Evolutionary conservation across 2,797 vertebrate species (phyloP), one percentile per base, ranked within the genome.

Genomic region (Moxostoma hubbsi): DNA sequence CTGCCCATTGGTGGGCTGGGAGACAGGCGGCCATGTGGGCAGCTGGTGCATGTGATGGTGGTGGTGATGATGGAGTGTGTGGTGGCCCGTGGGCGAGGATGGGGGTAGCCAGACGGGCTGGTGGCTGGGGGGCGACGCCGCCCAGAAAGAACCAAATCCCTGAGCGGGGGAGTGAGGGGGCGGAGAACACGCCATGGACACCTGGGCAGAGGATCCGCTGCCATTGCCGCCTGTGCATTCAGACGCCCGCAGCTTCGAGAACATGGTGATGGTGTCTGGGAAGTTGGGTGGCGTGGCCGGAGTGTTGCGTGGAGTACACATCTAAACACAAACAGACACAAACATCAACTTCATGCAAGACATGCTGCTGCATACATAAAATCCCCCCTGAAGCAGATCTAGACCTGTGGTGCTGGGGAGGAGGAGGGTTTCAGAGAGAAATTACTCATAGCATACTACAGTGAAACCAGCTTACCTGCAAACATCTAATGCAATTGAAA

Each of bases 261-360:
- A 98, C 97, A 98, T 98, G 90, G 96, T 95, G 89, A 98, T 93
- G 3, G 97, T 93, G 0, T 97, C 97, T 0, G 97, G 97, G 90
- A 98, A 98, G 93, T 96, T 98, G 57, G 97, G 97, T 0, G 96
- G 96, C 0, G 97, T 97, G 86, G 97, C 97, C 0, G 97, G 97
- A 0, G 97, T 97, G 94, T 98, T 98, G 85, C 96, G 94, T 73
- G 97, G 96, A n/a, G 96, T 96, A 57, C 95, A 97, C 96, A 97
- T 97, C 97, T 98, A 92, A 45, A 61, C 18, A 54, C 51, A 77
- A 6, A 80, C 8, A 51, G 49, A 65, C 7, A 54, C 36, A 10
- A 71, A 9, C 53, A 53, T 9, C 50, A 75, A 18, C 18, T 46
- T 36, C 36, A 36, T 36, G 36, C 36, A 36, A 36, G 36, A 36